These are phyloP conservation scores for Benitochromis conjunctus DNA, from an alignment of 2,113 vertebrate species.

Conservation along the genomic window DNA sequence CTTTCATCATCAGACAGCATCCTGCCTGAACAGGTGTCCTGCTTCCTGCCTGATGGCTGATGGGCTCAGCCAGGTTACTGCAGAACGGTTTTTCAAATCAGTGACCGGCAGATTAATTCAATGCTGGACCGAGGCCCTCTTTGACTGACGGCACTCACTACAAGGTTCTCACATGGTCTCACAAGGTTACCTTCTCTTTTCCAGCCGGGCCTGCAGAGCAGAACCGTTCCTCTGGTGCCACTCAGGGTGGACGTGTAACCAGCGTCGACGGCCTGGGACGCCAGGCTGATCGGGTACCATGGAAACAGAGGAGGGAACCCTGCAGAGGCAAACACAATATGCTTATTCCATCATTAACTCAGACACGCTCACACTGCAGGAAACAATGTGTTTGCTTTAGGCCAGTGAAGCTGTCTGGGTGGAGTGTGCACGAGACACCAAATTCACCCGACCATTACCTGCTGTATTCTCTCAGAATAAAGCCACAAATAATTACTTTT, in stretches of 20 bases:
- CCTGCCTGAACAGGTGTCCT: not conserved
- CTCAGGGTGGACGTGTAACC: slow-evolving; percentile 80
- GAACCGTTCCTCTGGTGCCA: slow-evolving; percentile 77
- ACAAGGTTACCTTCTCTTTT: slow-evolving; percentile 81
- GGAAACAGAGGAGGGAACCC: slow-evolving; percentile 74
- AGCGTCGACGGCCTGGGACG: slow-evolving; percentile 70
- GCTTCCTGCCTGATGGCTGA: not conserved
- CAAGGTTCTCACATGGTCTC: accelerated
- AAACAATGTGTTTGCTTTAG: not conserved
- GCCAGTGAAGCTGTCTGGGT: not conserved
- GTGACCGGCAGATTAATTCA: accelerated
- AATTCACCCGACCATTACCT: not conserved
- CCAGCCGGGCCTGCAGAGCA: slow-evolving; percentile 81
- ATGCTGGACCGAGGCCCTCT: accelerated
- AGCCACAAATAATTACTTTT: not conserved
- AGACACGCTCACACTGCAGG: not conserved
- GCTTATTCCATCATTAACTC: not conserved
- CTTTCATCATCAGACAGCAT: accelerated
- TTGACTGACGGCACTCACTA: not conserved
- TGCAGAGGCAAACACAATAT: slow-evolving; percentile 32
- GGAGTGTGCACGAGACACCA: accelerated
- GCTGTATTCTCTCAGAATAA: not conserved
- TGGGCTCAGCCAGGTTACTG: accelerated
- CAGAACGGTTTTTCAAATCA: accelerated
- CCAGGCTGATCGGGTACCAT: slow-evolving; percentile 64